These are phyloP conservation scores for Callitettix versicolor DNA, from an alignment of 1,140 invertebrate species.

Conservation along the genomic window DNA sequence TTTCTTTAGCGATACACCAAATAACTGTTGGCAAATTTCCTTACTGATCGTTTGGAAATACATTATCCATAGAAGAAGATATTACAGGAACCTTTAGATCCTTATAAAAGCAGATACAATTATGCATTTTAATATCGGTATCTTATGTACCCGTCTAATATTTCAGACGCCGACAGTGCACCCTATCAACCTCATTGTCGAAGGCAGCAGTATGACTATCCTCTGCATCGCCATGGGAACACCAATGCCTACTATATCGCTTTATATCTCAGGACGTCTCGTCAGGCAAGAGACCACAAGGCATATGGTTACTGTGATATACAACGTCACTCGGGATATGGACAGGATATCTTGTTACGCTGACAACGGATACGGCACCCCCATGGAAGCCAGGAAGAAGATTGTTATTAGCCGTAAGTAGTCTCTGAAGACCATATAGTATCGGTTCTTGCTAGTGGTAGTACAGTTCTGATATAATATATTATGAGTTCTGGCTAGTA, in stretches of 20 bases:
- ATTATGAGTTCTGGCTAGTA: too few species aligned
- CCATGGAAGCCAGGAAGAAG: constrained; percentile 64
- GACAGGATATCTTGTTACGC: constrained; percentile 73
- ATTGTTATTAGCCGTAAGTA: constrained; percentile 69
- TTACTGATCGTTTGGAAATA: too few species aligned
- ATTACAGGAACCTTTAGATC: too few species aligned
- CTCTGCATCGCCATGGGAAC: constrained; percentile 72
- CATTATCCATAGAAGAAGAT: too few species aligned
- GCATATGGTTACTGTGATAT: constrained; percentile 69
- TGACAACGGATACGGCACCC: constrained; percentile 72
- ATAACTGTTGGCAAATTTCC: too few species aligned
- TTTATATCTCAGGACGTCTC: constrained; percentile 63
- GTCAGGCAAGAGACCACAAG: constrained; percentile 62
- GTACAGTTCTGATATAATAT: not conserved
- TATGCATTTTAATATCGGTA: too few species aligned
- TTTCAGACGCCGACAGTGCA: constrained; percentile 66
- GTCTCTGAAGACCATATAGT: not conserved
- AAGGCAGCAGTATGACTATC: constrained; percentile 73
- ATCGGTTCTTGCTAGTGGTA: not conserved
- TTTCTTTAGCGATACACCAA: too few species aligned
- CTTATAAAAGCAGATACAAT: too few species aligned
- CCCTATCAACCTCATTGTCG: constrained; percentile 65
- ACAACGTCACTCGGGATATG: constrained; percentile 71
- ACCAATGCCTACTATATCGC: constrained; percentile 67
- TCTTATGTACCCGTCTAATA: too few species aligned